phyloP scores from a whole-genome alignment of 2,888 invertebrate species.

The Lacanobia wlatinum region DNA sequence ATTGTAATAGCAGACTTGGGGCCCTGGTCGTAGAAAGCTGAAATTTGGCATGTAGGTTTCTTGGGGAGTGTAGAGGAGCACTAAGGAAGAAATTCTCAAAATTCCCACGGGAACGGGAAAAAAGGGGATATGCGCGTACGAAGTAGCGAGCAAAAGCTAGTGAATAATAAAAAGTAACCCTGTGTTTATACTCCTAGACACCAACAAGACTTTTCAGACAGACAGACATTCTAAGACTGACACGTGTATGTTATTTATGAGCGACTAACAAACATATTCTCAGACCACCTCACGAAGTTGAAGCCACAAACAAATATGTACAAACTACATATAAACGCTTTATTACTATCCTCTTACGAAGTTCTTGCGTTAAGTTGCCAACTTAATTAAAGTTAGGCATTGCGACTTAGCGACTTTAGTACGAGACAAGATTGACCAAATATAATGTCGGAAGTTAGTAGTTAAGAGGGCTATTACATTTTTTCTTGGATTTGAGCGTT shows the following conservation, averaged over 20 bases:
- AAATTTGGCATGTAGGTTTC: too few relatives aligned
- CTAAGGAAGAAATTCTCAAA: too few relatives aligned
- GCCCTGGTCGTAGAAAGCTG: too few relatives aligned
- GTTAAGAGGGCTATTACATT: too few relatives aligned
- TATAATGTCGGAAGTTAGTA: constrained; percentile 35
- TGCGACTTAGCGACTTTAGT: constrained; percentile 46
- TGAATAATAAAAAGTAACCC: not conserved
- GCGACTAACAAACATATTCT: constrained; percentile 7
- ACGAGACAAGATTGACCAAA: constrained; percentile 60
- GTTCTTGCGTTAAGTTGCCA: constrained; percentile 56
- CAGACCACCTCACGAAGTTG: constrained; percentile 22
- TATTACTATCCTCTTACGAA: constrained; percentile 46
- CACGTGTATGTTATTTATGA: not conserved
- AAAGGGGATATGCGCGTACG: too few relatives aligned
- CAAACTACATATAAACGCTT: constrained; percentile 29
- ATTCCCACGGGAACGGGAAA: too few relatives aligned
- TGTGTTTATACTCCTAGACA: not conserved
- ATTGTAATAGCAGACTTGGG: too few relatives aligned
- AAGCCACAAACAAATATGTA: constrained; percentile 40
- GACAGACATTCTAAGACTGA: not conserved
- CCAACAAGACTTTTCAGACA: not conserved
- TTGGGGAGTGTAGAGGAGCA: too few relatives aligned
- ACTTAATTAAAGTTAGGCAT: constrained; percentile 66
- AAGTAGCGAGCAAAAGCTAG: too few relatives aligned
- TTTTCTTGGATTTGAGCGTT: too few relatives aligned